phyloP scores from a whole-genome alignment of 2,113 vertebrate genomes.

The Clupea harengus region DNA sequence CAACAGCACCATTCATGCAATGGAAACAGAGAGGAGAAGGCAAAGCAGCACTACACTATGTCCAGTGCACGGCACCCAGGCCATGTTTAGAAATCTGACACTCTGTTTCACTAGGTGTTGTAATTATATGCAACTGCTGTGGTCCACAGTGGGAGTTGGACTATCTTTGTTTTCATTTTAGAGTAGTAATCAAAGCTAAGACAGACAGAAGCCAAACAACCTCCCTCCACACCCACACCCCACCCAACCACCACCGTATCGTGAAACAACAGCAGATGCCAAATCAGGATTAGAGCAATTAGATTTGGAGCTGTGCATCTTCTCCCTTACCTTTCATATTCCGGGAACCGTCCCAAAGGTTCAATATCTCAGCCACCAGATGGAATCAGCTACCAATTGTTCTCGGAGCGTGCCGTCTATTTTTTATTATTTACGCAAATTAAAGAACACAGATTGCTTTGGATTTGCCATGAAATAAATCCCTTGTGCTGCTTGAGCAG shows the following conservation, averaged over 20 bases:
- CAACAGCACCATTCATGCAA: background rate
- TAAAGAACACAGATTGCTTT: constrained; percentile 43
- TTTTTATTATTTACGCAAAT: constrained; percentile 36
- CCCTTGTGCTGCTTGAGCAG: background rate
- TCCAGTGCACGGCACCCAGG: background rate
- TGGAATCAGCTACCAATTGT: constrained; percentile 45
- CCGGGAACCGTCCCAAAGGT: constrained; percentile 26
- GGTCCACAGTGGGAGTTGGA: constrained; percentile 36
- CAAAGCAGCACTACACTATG: background rate
- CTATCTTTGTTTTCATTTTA: constrained; percentile 52
- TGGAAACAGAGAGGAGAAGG: background rate
- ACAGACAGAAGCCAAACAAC: background rate
- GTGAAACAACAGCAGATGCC: constrained; percentile 61
- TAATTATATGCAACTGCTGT: constrained; percentile 39
- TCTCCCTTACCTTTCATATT: constrained; percentile 34
- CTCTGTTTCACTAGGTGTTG: background rate
- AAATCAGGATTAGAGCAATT: constrained; percentile 58
- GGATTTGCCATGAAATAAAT: constrained; percentile 24
- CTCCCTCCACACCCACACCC: constrained; percentile 37
- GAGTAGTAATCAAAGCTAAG: constrained; percentile 39
- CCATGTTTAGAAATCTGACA: background rate
- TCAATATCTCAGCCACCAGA: constrained; percentile 50
- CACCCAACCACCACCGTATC: background rate
- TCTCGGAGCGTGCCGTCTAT: constrained; percentile 21
- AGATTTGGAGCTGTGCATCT: constrained; percentile 50